A percentile compares a stretch with the other conserved stretches of the same genome.
Evolutionary conservation across 2,797 vertebrate species (phyloP).

Genomic region (Hybognathus amarus): DNA sequence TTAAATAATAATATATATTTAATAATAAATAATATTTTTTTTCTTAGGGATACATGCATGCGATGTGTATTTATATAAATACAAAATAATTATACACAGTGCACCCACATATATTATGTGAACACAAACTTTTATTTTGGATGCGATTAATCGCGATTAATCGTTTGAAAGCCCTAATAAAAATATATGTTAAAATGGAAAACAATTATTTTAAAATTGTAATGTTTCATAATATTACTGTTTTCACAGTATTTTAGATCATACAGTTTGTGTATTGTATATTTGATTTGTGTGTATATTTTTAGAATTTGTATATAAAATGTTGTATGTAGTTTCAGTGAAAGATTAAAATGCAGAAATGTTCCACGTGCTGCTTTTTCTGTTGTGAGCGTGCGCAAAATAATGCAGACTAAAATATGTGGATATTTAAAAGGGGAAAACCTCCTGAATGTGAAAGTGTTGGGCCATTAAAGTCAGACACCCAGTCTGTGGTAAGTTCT

Average conservation of each 20-base stretch:
- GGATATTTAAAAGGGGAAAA: constrained; percentile 52
- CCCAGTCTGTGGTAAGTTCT: constrained; percentile 57
- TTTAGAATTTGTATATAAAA: not conserved
- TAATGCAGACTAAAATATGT: constrained; percentile 50
- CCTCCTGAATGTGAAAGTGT: constrained; percentile 55
- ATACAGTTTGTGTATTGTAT: not conserved
- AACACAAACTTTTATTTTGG: no score
- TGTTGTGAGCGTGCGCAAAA: not conserved
- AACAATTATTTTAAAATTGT: not conserved
- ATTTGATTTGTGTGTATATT: not conserved
- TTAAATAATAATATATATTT: no score
- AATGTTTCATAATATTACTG: not conserved
- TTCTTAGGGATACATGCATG: no score
- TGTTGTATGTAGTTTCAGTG: not conserved
- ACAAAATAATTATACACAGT: no score
- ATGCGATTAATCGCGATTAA: no score
- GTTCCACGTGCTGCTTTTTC: not conserved
- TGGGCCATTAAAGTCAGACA: constrained; percentile 61
- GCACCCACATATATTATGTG: no score
- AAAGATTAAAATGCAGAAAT: constrained; percentile 35
- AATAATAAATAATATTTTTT: no score
- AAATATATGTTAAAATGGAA: not conserved
- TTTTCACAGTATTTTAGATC: not conserved
- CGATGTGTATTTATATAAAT: no score
- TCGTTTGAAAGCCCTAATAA: no score